Base-by-base conservation (phyloP, 2,113 vertebrate genomes). In the Delphinapterus leucas region DNA sequence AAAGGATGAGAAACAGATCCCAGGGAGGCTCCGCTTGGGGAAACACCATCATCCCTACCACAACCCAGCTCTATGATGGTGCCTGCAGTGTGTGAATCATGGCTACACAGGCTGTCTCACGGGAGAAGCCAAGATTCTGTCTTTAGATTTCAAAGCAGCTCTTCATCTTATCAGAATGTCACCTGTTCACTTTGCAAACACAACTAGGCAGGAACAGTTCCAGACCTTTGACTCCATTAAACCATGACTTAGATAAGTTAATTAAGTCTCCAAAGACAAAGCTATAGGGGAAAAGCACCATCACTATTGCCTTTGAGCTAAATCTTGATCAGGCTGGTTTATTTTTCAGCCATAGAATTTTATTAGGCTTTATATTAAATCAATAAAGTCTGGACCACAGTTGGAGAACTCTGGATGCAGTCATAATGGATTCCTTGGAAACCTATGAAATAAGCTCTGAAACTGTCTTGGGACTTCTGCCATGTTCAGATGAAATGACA, bases 111-210 rank as follows among this genome's bases (percentile, higher is more conserved):
- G 17, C 88, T 58, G 77, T 55, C 82, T 93, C 73, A 17, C 65
- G 88, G 47, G 65, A 55, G 9, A 93, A 97, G 97, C 96, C 97
- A 98, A 97, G 97, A 93, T 90, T 97, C 65, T 94, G 89, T 95
- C 87, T 83, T 76, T 81, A 93, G 76, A n/a, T 92, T 97, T 97
- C 87, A 63, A 38, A 97, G 63, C 73, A 97, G 83, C 73, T 97
- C 97, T 98, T 98, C 88, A 74, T 92, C 80, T 97, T 92, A 61
- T 88, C 95, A 49, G 96, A 96, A 97, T 47, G 63, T 87, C 81
- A 92, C 71, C 55, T 92, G 97, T 85, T 97, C 93, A 74, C 94
- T 98, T 81, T 92, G 91, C 90, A 88, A 97, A 96, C 41, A 96
- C 25, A 97, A 68, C 36, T 88, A 89, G 96, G 67, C 77, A 88